Conservation (phyloP, 2,113 vertebrate species). For the Pelusios castaneus region DNA sequence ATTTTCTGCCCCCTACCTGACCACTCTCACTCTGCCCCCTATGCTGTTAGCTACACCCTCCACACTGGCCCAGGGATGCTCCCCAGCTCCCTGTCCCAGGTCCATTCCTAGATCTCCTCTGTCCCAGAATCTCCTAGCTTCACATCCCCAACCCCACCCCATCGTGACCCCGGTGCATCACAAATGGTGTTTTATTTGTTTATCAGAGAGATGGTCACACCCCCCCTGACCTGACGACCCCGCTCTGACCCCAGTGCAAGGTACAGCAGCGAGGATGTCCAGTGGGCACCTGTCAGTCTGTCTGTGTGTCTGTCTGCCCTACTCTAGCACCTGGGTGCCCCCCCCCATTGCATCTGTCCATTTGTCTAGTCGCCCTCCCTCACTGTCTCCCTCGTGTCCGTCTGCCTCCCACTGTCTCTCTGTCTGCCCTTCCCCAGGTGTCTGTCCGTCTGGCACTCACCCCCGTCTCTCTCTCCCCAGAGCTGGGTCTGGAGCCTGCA, state of each 20-base stretch:
- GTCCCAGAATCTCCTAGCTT: neutral
- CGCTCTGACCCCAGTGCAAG: neutral
- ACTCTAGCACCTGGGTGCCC: neutral
- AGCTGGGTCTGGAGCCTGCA: constrained; percentile 18
- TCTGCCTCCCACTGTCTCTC: neutral
- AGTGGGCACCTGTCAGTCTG: neutral
- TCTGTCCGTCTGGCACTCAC: neutral
- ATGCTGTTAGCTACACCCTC: neutral
- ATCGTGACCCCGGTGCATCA: neutral
- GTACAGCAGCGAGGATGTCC: neutral
- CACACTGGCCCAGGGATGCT: neutral
- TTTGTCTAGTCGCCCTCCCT: neutral
- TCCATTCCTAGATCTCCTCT: neutral
- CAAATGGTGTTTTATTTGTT: neutral
- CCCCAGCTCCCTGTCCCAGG: neutral
- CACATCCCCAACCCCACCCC: neutral
- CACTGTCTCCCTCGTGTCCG: neutral
- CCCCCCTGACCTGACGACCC: neutral
- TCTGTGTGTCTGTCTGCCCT: neutral
- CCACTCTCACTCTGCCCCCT: neutral
- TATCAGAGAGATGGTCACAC: neutral
- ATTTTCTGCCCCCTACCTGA: neutral
- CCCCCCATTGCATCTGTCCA: neutral
- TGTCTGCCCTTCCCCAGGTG: neutral
- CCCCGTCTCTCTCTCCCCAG: neutral